Conservation (phyloP, 2,888 invertebrate species). For the Xanthia icteritia region DNA sequence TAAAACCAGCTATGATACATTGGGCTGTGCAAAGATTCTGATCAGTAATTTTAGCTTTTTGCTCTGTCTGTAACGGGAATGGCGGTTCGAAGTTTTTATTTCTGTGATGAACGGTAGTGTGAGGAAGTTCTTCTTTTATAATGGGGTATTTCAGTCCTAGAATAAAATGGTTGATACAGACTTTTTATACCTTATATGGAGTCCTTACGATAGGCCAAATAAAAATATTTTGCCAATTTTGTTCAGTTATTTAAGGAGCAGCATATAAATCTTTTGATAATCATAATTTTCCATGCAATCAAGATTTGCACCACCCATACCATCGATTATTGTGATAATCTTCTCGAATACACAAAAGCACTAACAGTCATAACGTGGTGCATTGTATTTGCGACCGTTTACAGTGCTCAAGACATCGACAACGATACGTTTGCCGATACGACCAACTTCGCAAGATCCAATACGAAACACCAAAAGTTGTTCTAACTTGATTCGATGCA, state of each 20-base stretch:
- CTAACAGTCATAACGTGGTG: conserved; percentile 47
- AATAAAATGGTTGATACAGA: background rate
- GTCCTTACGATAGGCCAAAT: background rate
- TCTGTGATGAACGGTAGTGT: conserved; percentile 22
- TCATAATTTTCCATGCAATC: background rate
- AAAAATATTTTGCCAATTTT: background rate
- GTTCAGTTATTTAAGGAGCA: no score
- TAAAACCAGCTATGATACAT: conserved; percentile 69
- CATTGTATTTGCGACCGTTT: conserved; percentile 62
- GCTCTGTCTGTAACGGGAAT: conserved; percentile 53
- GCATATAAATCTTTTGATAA: background rate
- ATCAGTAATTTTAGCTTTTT: conserved; percentile 69
- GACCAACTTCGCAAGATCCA: conserved; percentile 77
- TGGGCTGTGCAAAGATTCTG: conserved; percentile 60
- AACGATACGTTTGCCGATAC: conserved; percentile 77
- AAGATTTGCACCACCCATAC: background rate
- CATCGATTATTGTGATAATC: conserved; percentile 10
- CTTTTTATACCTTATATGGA: background rate
- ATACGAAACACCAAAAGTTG: conserved; percentile 79
- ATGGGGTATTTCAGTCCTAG: conserved; percentile 1
- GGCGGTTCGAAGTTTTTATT: conserved; percentile 55
- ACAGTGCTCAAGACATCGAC: conserved; percentile 70
- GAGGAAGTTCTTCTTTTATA: conserved; percentile 19
- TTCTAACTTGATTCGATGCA: conserved; percentile 62
- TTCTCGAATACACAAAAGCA: conserved; percentile 7